Percentiles rank a stretch among this genome's conserved stretches.
phyloP scores from a whole-genome alignment of 2,113 vertebrate genomes.

The Nipponia nippon region DNA sequence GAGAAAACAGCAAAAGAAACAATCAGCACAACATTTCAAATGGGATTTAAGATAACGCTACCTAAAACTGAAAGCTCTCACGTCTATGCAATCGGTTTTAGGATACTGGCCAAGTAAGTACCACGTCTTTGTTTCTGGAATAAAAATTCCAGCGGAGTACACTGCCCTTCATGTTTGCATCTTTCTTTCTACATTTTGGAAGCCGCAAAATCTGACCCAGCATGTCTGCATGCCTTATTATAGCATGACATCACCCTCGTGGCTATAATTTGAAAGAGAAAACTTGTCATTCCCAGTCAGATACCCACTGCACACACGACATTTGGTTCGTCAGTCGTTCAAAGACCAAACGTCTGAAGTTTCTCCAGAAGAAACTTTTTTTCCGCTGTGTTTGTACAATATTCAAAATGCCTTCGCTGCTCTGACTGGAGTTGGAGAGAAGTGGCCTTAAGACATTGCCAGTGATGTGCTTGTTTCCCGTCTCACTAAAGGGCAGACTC shows the following conservation, averaged over 20 bases:
- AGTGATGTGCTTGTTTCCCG: not conserved
- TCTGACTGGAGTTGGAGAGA: not conserved
- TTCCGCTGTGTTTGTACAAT: not conserved
- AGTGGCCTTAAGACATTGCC: not conserved
- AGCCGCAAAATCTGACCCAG: not conserved
- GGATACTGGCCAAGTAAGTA: not conserved
- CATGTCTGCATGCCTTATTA: constrained; percentile 1
- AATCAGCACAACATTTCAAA: constrained; percentile 62
- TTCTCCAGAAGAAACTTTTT: not conserved
- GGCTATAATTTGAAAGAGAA: constrained; percentile 24
- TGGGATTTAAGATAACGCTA: constrained; percentile 50
- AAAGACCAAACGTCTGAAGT: not conserved
- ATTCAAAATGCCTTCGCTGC: not conserved
- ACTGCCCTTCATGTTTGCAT: not conserved
- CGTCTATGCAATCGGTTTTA: not conserved
- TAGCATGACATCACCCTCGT: constrained; percentile 1
- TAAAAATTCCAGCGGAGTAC: not conserved
- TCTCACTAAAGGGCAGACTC: not conserved
- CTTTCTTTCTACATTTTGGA: not conserved
- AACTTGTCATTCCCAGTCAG: constrained; percentile 19
- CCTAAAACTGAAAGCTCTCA: constrained; percentile 5
- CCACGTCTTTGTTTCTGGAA: not conserved
- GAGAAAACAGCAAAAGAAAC: constrained; percentile 58
- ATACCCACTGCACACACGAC: not conserved
- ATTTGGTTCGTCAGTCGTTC: not conserved